phyloP scores from a whole-genome alignment of 1,140 invertebrate species.

The Drosophila kepulauana region DNA sequence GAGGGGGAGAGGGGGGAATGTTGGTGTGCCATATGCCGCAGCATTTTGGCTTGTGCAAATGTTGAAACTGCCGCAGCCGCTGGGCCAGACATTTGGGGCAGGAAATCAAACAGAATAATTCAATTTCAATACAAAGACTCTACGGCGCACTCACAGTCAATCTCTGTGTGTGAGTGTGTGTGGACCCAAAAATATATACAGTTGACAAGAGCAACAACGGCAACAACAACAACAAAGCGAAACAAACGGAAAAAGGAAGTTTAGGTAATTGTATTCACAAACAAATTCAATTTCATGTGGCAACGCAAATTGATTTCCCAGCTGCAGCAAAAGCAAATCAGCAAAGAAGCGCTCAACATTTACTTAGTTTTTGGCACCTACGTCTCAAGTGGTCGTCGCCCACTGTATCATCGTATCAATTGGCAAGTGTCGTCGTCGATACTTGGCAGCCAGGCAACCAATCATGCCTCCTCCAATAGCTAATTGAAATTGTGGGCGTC shows the following conservation, averaged over 20 bases:
- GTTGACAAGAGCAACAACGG: slow-evolving; percentile 28
- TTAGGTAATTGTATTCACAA: slow-evolving; percentile 82
- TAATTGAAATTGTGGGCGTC: slow-evolving; percentile 68
- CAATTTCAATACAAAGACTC: slow-evolving; percentile 78
- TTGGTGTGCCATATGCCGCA: slow-evolving; percentile 60
- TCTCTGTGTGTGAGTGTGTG: neutral
- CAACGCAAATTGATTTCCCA: slow-evolving; percentile 77
- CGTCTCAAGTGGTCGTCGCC: neutral
- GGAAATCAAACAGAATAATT: slow-evolving; percentile 84
- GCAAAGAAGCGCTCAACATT: neutral
- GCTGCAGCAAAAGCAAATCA: slow-evolving; percentile 33
- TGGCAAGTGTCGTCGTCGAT: slow-evolving; percentile 40
- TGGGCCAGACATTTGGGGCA: slow-evolving; percentile 39
- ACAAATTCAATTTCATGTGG: slow-evolving; percentile 80
- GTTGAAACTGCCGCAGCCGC: slow-evolving; percentile 25
- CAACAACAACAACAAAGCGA: slow-evolving; percentile 25
- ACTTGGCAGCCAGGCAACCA: slow-evolving; percentile 41
- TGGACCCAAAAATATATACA: slow-evolving; percentile 28
- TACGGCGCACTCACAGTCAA: slow-evolving; percentile 41
- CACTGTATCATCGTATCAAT: neutral
- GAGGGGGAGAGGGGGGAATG: neutral
- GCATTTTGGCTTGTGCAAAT: slow-evolving; percentile 71
- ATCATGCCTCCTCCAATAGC: slow-evolving; percentile 58
- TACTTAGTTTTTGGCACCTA: slow-evolving; percentile 33
- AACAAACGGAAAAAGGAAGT: slow-evolving; percentile 67